Percentiles rank a stretch among this genome's conserved stretches.
These are phyloP conservation scores for Anguilla anguilla DNA, from an alignment of 2,797 vertebrate genomes.

Conservation along the genomic window DNA sequence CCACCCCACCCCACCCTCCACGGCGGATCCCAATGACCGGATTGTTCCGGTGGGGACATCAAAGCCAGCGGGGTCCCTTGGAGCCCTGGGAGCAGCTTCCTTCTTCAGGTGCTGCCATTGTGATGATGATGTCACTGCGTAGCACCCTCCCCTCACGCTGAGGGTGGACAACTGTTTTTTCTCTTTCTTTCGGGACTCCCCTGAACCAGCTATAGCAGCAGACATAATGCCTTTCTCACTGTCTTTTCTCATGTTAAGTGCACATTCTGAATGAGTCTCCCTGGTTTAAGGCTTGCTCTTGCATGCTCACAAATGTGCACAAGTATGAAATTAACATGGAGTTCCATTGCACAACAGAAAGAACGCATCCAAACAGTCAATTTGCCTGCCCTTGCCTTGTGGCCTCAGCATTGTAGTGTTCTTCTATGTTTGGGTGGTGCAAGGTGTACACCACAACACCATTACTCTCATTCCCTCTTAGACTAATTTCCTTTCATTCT, in stretches of 20 bases:
- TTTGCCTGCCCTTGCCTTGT: not conserved
- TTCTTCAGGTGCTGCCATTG: not conserved
- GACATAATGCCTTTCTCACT: not conserved
- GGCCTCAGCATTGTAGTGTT: not conserved
- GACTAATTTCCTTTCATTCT: not conserved
- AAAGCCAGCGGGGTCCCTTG: slow-evolving; percentile 5
- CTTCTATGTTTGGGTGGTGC: not conserved
- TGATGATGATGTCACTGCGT: slow-evolving; percentile 31
- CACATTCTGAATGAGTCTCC: not conserved
- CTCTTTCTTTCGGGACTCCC: not conserved
- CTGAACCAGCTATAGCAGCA: not conserved
- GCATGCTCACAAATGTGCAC: not conserved
- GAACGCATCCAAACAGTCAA: not conserved
- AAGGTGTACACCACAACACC: not conserved
- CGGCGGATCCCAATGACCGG: not conserved
- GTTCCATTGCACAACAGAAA: not conserved
- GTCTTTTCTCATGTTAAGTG: not conserved
- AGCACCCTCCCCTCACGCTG: slow-evolving; percentile 43
- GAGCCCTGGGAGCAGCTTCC: not conserved
- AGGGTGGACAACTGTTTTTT: slow-evolving; percentile 35
- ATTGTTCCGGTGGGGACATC: not conserved
- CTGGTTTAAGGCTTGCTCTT: not conserved
- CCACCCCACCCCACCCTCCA: slow-evolving; percentile 28
- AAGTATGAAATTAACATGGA: not conserved
- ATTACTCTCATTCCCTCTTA: not conserved